Conservation (phyloP, 2,888 invertebrate species). For the Drosophila setosimentum region DNA sequence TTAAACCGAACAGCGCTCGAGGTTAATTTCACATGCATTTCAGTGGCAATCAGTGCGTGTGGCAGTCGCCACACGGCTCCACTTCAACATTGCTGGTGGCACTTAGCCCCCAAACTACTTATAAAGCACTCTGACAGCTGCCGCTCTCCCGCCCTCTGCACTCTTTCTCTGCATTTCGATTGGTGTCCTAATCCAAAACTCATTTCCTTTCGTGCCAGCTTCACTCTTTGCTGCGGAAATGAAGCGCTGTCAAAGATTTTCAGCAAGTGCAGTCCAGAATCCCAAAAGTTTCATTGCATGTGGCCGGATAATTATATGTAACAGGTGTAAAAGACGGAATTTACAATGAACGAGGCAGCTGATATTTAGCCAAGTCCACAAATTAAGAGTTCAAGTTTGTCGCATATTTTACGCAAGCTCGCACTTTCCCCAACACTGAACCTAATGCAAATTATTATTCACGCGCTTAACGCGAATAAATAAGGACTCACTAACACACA, state of each 20-base stretch:
- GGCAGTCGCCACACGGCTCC: conserved; percentile 45
- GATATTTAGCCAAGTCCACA: conserved; percentile 39
- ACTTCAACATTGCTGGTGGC: conserved; percentile 46
- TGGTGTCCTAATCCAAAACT: conserved; percentile 82
- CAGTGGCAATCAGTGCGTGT: conserved; percentile 78
- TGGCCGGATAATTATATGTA: conserved; percentile 77
- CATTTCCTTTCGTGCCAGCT: conserved; percentile 80
- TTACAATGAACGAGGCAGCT: conserved; percentile 60
- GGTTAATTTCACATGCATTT: conserved; percentile 81
- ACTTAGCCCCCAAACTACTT: conserved; percentile 74
- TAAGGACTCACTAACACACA: conserved; percentile 21
- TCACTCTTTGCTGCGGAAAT: conserved; percentile 66
- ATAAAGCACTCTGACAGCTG: conserved; percentile 51
- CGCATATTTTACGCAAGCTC: neutral
- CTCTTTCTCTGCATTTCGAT: conserved; percentile 37
- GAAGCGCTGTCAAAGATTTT: conserved; percentile 66
- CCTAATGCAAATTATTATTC: conserved; percentile 72
- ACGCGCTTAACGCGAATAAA: conserved; percentile 52
- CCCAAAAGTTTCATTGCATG: conserved; percentile 69
- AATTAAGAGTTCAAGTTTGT: conserved; percentile 66
- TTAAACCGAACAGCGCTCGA: conserved; percentile 75
- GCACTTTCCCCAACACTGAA: neutral
- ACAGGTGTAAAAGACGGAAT: conserved; percentile 81
- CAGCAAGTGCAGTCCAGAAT: conserved; percentile 59
- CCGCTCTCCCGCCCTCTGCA: conserved; percentile 1